These are phyloP conservation scores for Ectemnius cavifrons DNA, from an alignment of 2,888 invertebrate species.

Conservation along the genomic window DNA sequence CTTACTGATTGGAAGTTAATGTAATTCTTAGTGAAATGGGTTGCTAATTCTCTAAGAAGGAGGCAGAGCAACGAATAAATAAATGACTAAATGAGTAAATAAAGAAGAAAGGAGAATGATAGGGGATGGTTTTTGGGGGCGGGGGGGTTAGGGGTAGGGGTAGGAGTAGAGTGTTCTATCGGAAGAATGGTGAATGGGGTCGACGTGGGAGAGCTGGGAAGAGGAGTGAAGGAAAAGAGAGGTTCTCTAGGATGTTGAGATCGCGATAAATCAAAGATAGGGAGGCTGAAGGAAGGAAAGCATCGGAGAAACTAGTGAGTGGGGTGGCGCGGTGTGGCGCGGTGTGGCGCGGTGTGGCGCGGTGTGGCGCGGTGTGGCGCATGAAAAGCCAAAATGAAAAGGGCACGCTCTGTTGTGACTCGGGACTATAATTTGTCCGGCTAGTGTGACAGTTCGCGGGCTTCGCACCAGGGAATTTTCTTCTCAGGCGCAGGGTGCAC, in stretches of 20 bases:
- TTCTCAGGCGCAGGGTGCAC: constrained; percentile 6
- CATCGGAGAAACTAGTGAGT: constrained; percentile 21
- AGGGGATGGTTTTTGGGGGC: constrained; percentile 6
- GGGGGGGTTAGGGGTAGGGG: background rate
- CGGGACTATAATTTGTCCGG: constrained; percentile 70
- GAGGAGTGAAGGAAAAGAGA: background rate
- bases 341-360: too few relatives aligned
- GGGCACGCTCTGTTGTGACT: constrained; percentile 70
- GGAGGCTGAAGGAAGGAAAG: constrained; percentile 25
- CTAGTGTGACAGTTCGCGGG: constrained; percentile 62
- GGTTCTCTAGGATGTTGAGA: constrained; percentile 52
- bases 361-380: too few relatives aligned
- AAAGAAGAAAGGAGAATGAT: background rate
- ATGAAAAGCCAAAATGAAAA: constrained; percentile 32
- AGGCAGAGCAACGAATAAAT: background rate
- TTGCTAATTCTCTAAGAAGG: background rate
- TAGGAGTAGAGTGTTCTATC: background rate
- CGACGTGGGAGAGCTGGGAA: constrained; percentile 41
- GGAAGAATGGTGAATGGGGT: constrained; percentile 8
- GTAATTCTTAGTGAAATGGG: too few relatives aligned
- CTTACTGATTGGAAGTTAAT: too few relatives aligned
- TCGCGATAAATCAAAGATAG: constrained; percentile 68
- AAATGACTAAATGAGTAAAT: background rate
- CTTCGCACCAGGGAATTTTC: constrained; percentile 44
- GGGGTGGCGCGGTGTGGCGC: too few relatives aligned